phyloP scores from a whole-genome alignment of 2,888 invertebrate genomes.

The Argyresthia goedartella region DNA sequence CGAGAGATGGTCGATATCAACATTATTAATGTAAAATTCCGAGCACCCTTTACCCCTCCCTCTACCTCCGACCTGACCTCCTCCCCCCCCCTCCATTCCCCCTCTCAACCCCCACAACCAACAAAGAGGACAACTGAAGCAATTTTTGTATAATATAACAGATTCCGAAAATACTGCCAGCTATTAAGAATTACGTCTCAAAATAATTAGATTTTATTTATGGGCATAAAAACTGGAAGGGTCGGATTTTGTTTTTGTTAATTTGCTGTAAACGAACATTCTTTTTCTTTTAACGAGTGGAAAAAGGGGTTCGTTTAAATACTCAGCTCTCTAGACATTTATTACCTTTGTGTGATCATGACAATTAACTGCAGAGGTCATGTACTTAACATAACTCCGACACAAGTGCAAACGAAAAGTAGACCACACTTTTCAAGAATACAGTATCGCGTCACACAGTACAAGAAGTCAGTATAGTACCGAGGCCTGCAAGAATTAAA shows the following conservation, averaged over 20 bases:
- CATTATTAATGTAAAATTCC: conserved; percentile 68
- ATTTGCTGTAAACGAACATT: no score
- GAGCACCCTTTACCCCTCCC: conserved; percentile 24
- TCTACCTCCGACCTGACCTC: conserved; percentile 19
- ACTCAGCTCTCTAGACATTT: no score
- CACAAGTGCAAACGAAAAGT: no score
- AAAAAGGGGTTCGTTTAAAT: no score
- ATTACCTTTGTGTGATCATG: no score
- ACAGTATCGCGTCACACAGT: no score
- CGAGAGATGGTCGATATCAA: conserved; percentile 60
- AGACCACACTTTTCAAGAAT: no score
- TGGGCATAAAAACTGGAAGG: neutral
- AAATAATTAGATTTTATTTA: neutral
- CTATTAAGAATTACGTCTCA: neutral
- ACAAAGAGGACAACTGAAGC: conserved; percentile 33
- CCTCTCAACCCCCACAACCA: conserved; percentile 32
- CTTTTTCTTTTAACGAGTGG: no score
- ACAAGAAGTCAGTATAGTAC: no score
- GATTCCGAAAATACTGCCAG: neutral
- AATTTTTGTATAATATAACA: conserved; percentile 8
- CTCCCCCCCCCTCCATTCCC: conserved; percentile 18
- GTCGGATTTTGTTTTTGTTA: neutral
- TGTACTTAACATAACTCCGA: no score
- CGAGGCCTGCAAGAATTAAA: no score
- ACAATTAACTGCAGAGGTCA: no score